Evolutionary conservation across 2,113 vertebrate genomes (phyloP), one percentile per base, ranked within the genome.

Genomic region (Entelurus aequoreus): DNA sequence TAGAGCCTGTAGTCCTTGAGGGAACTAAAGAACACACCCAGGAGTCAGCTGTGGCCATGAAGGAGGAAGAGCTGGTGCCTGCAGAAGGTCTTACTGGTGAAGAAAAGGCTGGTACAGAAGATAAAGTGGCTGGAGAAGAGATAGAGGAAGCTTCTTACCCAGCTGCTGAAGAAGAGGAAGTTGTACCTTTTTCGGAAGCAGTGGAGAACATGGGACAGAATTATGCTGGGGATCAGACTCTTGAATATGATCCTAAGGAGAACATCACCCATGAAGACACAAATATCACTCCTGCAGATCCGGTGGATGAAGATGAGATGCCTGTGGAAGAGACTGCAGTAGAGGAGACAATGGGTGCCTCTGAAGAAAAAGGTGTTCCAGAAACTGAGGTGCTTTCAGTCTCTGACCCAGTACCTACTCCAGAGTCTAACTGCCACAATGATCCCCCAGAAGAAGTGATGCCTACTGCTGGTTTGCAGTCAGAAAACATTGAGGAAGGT

Each of bases 401-500:
- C 47, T 57, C 63, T n/a, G 80, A 70, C 42, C 51, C 67, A 53
- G 61, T 53, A n/a, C 68, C 52, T 63, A 21, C 60, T 62, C 51
- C 67, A 50, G 63, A 55, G 19, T 69, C 52, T 65, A 35, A 62
- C 66, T 84, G 78, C 60, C 82, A 74, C 51, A 48, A 63, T 12
- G 63, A 59, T 60, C 49, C 70, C 3, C 16, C 67, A 50, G 40
- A 59, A 15, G 74, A 63, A 15, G 42, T 59, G 60, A 55, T 19
- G 40, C 55, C 76, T 62, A 72, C 36, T 68, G 73, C 48, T 62
- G 46, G 52, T 60, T 47, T 16, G 38, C 55, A 11, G 44, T 13
- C n/a, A 7, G 15, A 57, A 42, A 55, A n/a, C 21, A 16, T 52
- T 3, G 69, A 77, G n/a, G 67, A 8, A 49, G 57, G 4, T 6